Conservation (phyloP, 2,113 vertebrate species). For the Sus scrofa region DNA sequence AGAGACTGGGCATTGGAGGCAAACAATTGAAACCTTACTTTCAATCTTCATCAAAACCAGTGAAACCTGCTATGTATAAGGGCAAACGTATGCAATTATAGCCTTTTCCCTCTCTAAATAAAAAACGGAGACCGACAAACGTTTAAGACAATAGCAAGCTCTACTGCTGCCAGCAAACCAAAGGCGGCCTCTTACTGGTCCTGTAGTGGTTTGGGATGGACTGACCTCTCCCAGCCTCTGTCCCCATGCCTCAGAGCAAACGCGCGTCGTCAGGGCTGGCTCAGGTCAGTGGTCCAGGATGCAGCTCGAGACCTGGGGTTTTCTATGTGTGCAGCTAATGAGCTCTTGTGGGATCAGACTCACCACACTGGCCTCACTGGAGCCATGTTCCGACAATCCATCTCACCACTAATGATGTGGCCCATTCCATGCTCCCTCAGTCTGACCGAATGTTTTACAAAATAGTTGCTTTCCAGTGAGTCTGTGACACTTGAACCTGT, state of each 20-base stretch:
- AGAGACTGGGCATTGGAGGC: not conserved
- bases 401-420: not conserved
- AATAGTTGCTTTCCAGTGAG: not conserved
- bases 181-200: not conserved
- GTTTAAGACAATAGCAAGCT: rapidly evolving
- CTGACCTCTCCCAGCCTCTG: not conserved
- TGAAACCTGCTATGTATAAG: not conserved
- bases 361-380: rapidly evolving
- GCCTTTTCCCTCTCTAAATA: not conserved
- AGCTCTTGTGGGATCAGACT: not conserved
- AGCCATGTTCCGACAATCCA: not conserved
- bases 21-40: constrained; percentile 3
- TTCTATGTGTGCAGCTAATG: not conserved
- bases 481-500: not conserved
- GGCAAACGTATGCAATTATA: not conserved
- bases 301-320: rapidly evolving
- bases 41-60: not conserved
- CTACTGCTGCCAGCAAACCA: too few species aligned
- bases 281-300: not conserved
- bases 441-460: not conserved
- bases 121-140: not conserved
- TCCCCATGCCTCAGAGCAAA: not conserved
- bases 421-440: too few species aligned
- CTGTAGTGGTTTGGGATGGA: too few species aligned
- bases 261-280: too few species aligned